Conservation (phyloP, 2,797 vertebrate genomes). For the Peromyscus nudipes region DNA sequence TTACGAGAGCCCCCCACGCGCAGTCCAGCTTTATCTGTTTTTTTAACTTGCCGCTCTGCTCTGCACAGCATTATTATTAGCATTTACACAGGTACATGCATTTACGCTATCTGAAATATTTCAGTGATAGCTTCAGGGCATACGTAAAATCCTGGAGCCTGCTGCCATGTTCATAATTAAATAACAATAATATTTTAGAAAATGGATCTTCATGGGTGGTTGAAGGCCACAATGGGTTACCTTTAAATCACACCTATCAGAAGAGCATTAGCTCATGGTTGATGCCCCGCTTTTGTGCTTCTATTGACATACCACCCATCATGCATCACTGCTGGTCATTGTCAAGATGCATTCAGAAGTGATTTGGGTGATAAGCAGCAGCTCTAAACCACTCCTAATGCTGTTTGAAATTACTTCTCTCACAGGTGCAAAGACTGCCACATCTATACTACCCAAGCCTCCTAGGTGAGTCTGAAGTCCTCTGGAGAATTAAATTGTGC, state of each 20-base stretch:
- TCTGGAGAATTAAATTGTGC: constrained; percentile 74
- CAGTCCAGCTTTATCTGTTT: constrained; percentile 83
- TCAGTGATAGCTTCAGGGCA: constrained; percentile 83
- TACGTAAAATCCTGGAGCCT: constrained; percentile 79
- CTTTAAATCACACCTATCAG: constrained; percentile 83
- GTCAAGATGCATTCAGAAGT: constrained; percentile 71
- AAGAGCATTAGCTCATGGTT: constrained; percentile 69
- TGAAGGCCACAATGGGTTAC: constrained; percentile 73
- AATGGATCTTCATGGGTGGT: constrained; percentile 80
- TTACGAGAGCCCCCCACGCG: constrained; percentile 86
- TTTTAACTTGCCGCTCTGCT: constrained; percentile 78
- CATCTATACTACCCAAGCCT: constrained; percentile 59
- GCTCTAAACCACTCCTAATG: constrained; percentile 48
- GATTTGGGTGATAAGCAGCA: constrained; percentile 64
- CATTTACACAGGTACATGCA: constrained; percentile 88
- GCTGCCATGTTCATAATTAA: constrained; percentile 84
- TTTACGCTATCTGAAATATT: constrained; percentile 88
- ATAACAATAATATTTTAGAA: constrained; percentile 87
- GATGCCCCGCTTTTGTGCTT: constrained; percentile 74
- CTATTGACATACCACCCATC: constrained; percentile 70
- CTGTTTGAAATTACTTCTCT: constrained; percentile 73
- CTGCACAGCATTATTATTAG: constrained; percentile 82
- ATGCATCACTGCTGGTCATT: constrained; percentile 80
- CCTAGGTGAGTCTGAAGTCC: constrained; percentile 64
- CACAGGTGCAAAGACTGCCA: constrained; percentile 64